Evolutionary conservation across 35 echinoderm and acorn worm genomes (phyloP), one percentile per base, ranked within the genome.

Genomic region (Ophiothrix spiculata): DNA sequence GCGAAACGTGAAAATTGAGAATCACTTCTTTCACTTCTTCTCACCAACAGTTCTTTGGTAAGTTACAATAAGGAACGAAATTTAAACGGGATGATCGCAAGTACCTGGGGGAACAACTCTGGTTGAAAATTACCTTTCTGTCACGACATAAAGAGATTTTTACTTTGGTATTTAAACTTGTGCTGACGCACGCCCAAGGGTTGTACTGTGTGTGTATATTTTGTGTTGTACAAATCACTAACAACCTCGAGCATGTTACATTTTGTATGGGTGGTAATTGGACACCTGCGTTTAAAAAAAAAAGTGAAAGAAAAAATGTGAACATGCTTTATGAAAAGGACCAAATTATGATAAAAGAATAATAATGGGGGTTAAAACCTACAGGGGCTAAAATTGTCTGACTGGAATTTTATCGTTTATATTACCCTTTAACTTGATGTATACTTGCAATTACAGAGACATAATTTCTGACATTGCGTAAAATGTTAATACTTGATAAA

Each of bases 81-180:
- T 69, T 12, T 28, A 69, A 28, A 69, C 60, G 60, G 4, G 60
- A 69, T 69, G 60, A 69, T 69, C 60, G 60, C 60, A 4, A 69
- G 10, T 12, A 15, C 8, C 60, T n/a, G 17, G 23, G 23, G 60
- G 60, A 28, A 25, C 3, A 69, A 69, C 17, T 2, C 25, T 69
- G 4, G 60, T 2, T 15, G 60, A 69, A 69, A 69, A 69, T 69
- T 69, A 69, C 60, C 60, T 69, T 69, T 25, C 60, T 28, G 60
- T n/a, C 60, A 69, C 60, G 60, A 25, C 29, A 69, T n/a, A 69
- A 69, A 69, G 60, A 69, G 60, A 69, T 69, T 49, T 69, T 25
- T 69, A 28, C 60, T n/a, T 49, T 69, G 60, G 60, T 69, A 69
- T 69, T 69, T 69, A 6, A 69, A 69, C 60, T 69, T 69, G 60